Percentiles rank a stretch among this genome's conserved stretches.
These are phyloP conservation scores for Eptatretus burgeri DNA, from an alignment of 2,113 vertebrate genomes.

Conservation along the genomic window DNA sequence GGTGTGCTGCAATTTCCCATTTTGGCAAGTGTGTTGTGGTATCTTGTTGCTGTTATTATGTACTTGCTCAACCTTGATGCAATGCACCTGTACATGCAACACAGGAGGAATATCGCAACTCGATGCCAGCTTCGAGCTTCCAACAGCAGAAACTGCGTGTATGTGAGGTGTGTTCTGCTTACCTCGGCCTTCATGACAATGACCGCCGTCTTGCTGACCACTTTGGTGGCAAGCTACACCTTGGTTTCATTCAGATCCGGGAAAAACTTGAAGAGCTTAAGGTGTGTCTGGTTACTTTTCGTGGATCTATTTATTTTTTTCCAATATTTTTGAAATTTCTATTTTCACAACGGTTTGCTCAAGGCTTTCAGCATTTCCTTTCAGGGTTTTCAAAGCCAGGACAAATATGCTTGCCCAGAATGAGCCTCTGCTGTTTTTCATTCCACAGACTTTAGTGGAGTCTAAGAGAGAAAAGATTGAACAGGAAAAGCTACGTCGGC, in stretches of 20 bases:
- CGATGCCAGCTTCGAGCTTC: conserved; percentile 93
- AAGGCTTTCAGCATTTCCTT: background rate
- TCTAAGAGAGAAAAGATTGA: conserved; percentile 88
- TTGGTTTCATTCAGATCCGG: conserved; percentile 92
- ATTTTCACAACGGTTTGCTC: background rate
- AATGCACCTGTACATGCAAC: background rate
- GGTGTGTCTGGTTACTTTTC: conserved; percentile 20
- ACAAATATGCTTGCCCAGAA: background rate
- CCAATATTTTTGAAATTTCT: background rate
- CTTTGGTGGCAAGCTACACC: conserved; percentile 82
- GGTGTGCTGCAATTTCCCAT: conserved; percentile 19
- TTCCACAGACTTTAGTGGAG: conserved; percentile 57
- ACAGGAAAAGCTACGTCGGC: conserved; percentile 62
- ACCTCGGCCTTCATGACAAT: conserved; percentile 88
- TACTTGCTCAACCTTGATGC: background rate
- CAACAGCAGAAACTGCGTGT: conserved; percentile 92
- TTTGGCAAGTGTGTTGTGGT: background rate
- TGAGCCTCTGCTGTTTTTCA: conserved; percentile 3
- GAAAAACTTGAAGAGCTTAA: conserved; percentile 78
- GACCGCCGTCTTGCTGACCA: conserved; percentile 91
- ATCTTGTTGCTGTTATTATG: background rate
- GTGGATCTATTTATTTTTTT: background rate
- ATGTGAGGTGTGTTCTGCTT: conserved; percentile 87
- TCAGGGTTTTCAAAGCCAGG: background rate
- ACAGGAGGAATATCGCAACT: conserved; percentile 90